phyloP scores from a whole-genome alignment of 2,888 invertebrate genomes.

The Hemistola chrysoprasaria region DNA sequence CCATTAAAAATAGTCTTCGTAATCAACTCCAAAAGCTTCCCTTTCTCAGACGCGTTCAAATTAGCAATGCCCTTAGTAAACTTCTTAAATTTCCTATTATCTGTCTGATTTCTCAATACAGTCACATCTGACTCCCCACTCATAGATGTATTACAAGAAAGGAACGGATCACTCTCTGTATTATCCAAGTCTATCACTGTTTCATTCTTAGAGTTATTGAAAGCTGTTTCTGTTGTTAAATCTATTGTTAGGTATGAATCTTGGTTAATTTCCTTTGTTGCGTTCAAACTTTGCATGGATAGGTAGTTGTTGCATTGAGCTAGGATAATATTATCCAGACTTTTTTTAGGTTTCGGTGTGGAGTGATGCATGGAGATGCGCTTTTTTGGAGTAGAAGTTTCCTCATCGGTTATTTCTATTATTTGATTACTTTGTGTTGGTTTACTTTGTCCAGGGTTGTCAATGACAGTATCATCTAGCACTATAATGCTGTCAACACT shows the following conservation, averaged over 20 bases:
- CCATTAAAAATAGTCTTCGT: constrained; percentile 62
- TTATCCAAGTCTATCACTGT: constrained; percentile 49
- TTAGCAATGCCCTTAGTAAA: constrained; percentile 57
- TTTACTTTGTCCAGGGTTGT: constrained; percentile 1
- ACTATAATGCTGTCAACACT: constrained; percentile 10
- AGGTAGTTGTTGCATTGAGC: constrained; percentile 7
- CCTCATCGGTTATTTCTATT: constrained; percentile 17
- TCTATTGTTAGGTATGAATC: constrained; percentile 66
- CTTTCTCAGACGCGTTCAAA: constrained; percentile 52
- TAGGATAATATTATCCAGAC: constrained; percentile 12
- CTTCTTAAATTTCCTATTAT: constrained; percentile 39
- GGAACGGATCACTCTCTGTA: constrained; percentile 46
- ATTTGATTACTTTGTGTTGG: neutral
- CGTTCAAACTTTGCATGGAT: constrained; percentile 36
- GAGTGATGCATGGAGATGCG: constrained; percentile 9
- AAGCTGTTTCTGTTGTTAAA: constrained; percentile 45
- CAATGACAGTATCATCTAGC: constrained; percentile 16
- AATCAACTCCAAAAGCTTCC: constrained; percentile 54
- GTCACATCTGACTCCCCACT: constrained; percentile 68
- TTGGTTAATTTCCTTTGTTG: constrained; percentile 53
- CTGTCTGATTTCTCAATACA: constrained; percentile 38
- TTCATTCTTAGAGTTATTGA: constrained; percentile 6
- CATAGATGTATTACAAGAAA: constrained; percentile 46
- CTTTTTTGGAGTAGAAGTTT: constrained; percentile 7
- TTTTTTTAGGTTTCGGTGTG: neutral